Evolutionary conservation across 2,888 invertebrate species (phyloP), one percentile per base, ranked within the genome.

Genomic region (Altica lythri): DNA sequence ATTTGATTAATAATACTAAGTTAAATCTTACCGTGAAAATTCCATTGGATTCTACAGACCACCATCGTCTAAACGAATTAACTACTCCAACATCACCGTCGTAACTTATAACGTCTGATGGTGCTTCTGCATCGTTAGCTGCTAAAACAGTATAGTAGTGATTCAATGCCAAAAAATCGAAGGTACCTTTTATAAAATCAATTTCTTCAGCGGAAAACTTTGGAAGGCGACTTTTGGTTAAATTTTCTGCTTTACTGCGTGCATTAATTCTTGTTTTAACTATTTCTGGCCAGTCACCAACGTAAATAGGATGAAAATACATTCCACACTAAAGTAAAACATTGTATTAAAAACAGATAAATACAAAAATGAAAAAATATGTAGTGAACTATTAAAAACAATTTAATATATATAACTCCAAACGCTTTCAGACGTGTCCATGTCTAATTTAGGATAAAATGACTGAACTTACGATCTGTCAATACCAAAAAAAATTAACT

Each of bases 131-230:
- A 4, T 40, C 35, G 32, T 60, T 49, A 2, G 38, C 16, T n/a
- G 75, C 79, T 62, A 84, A 63, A 60, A 76, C 75, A 0, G 84
- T 80, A 0, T 88, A 85, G 69, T 92, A 92, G 6, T 55, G 51
- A 70, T 91, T 91, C n/a, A 90, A 72, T 1, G 88, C 89, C 50
- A 90, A 78, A 73, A 86, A 89, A 69, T 92, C 90, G 1, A 79
- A 79, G 0, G 88, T 83, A 0, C 81, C 84, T 17, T 73, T 75
- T 19, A 90, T 82, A 50, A 77, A 75, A 6, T 76, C 69, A 2
- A 87, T 76, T 77, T 89, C 87, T 18, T 82, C 77, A 0, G 65
- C 16, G 0, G 82, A 83, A 65, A 88, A 85, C 50, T 67, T 68
- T 0, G 88, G 87, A 2, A 89, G 76, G 6, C 86, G 80, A 0